Conservation (phyloP, 2,113 vertebrate genomes). For the Ranitomeya imitator region DNA sequence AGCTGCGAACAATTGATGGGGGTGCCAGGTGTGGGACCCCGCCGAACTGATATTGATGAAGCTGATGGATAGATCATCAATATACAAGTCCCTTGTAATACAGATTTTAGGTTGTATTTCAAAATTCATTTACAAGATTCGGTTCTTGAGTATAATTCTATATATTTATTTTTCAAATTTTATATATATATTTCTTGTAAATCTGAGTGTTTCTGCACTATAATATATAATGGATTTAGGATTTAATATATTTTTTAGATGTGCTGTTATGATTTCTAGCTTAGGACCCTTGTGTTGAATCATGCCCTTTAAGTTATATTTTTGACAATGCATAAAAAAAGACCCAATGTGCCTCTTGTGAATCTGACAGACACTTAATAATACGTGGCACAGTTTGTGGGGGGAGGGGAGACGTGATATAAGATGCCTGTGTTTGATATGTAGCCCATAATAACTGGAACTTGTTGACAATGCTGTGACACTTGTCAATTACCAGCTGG, state of each 20-base stretch:
- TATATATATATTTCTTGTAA: too few species aligned
- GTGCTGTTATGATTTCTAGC: neutral
- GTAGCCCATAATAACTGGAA: constrained; percentile 71
- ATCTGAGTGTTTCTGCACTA: too few species aligned
- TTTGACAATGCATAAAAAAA: constrained; percentile 32
- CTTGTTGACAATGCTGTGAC: constrained; percentile 74
- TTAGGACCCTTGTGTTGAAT: constrained; percentile 11
- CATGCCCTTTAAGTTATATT: constrained; percentile 12
- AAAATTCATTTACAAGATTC: neutral
- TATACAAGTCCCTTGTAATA: neutral
- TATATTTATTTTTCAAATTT: neutral
- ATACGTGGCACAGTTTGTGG: constrained; percentile 71
- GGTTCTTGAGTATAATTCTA: neutral
- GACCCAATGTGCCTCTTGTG: constrained; percentile 1
- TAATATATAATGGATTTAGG: too few species aligned
- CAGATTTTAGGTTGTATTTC: neutral
- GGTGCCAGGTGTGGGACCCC: too few species aligned
- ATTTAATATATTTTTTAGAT: neutral
- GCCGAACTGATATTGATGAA: too few species aligned
- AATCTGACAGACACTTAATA: constrained; percentile 69
- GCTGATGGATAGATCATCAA: too few species aligned
- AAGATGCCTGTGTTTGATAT: constrained; percentile 66
- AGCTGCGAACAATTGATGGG: too few species aligned
- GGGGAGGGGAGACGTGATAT: constrained; percentile 55
- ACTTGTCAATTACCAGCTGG: constrained; percentile 78